A percentile compares a stretch with the other conserved stretches of the same genome.
Conservation (phyloP, 1,140 invertebrate genomes). For the Drosophila dunni region DNA sequence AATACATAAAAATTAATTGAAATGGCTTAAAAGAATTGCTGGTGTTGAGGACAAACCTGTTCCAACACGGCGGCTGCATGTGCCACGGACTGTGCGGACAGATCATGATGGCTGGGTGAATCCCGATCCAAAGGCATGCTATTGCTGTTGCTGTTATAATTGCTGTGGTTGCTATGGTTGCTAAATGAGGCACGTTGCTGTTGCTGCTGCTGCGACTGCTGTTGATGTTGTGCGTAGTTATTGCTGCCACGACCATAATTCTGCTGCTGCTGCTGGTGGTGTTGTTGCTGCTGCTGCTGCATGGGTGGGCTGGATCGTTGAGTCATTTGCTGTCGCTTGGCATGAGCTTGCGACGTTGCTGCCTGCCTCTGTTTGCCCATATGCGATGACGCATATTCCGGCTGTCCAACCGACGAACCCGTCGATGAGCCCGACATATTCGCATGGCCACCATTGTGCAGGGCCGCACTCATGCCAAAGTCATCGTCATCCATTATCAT, state of each 20-base stretch:
- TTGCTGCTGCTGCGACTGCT: constrained; percentile 50
- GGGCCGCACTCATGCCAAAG: constrained; percentile 68
- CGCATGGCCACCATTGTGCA: constrained; percentile 65
- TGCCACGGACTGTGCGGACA: constrained; percentile 64
- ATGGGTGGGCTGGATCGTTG: constrained; percentile 63
- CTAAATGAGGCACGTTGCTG: constrained; percentile 51
- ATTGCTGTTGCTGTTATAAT: constrained; percentile 54
- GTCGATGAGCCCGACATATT: constrained; percentile 74
- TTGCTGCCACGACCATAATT: constrained; percentile 60
- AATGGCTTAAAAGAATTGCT: neutral
- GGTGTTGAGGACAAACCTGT: constrained; percentile 54
- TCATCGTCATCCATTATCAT: constrained; percentile 90
- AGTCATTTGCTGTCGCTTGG: constrained; percentile 63
- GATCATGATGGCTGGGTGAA: constrained; percentile 57
- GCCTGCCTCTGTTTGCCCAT: constrained; percentile 65
- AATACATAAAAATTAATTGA: neutral
- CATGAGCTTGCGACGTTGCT: constrained; percentile 55
- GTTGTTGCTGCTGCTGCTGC: constrained; percentile 59
- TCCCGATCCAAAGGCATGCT: constrained; percentile 69
- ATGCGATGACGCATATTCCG: constrained; percentile 54
- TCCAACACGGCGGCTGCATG: constrained; percentile 74
- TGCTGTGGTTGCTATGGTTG: constrained; percentile 47
- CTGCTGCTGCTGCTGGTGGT: constrained; percentile 55
- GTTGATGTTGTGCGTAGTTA: constrained; percentile 55
- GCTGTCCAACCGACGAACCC: constrained; percentile 59